Evolutionary conservation across 2,797 vertebrate genomes (phyloP), one percentile per base, ranked within the genome.

Genomic region (Cephalopachus bancanus): DNA sequence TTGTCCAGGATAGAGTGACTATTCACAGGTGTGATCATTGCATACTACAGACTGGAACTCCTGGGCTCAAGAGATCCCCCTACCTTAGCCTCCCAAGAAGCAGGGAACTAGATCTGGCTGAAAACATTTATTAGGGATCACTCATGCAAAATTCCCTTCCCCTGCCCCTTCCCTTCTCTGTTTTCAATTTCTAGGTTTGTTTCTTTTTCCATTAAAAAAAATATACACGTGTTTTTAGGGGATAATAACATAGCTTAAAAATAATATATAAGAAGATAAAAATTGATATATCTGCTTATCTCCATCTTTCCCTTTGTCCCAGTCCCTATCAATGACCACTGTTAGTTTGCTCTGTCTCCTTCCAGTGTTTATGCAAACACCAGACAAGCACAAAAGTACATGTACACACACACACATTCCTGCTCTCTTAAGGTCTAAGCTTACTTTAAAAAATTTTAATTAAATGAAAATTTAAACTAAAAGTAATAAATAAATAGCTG

Each of bases 401-500:
- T 28, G 62, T 14, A 67, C 7, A 65, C 16, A 64, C 49, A 37
- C 11, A 57, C 78, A 69, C 1, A 60, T 2, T 33, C 6, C 49
- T 44, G 44, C 20, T 22, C 57, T 49, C 24, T 84, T 30, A 59
- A 91, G 15, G 24, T 53, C 30, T 87, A 28, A 60, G 44, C 33
- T 93, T 81, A 12, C 71, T 85, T 91, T 88, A 37, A 65, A 65
- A n/a, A 59, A 3, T 49, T 57, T 83, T 76, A 51, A 44, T n/a
- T 81, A 90, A 80, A 81, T 53, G 67, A 57, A 93, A 67, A 84
- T 51, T 51, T 89, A 88, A 88, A 55, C 3, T 88, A 57, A 37
- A 83, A 86, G 22, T 80, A 86, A 84, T 51, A 71, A 15, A 57
- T 28, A n/a, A 55, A 30, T 16, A 86, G n/a, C n/a, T 74, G 8